These are phyloP conservation scores for Acleris holmiana DNA, from an alignment of 2,888 invertebrate species.

Conservation along the genomic window DNA sequence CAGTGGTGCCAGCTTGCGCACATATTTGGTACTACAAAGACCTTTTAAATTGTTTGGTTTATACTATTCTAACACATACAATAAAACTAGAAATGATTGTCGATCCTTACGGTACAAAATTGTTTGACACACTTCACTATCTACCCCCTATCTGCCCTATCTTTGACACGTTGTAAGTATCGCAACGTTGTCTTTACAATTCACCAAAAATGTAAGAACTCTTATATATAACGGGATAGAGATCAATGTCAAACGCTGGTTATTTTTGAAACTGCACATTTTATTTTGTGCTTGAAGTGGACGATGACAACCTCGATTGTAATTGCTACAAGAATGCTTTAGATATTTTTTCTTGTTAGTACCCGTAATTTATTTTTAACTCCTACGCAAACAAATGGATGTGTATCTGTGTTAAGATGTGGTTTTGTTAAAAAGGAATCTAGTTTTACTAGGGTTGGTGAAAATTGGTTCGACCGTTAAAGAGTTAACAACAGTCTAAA, in stretches of 20 bases:
- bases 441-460: too few species aligned
- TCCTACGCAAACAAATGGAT: too few species aligned
- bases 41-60: too few species aligned
- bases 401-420: too few species aligned
- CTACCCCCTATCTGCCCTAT: conserved; percentile 7
- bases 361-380: too few species aligned
- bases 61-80: too few species aligned
- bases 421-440: too few species aligned
- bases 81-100: neutral
- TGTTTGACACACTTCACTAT: neutral
- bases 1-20: too few species aligned
- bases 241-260: neutral
- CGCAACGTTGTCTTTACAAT: conserved; percentile 13
- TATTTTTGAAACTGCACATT: conserved; percentile 1
- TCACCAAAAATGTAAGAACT: neutral
- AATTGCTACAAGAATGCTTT: neutral
- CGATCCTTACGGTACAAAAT: neutral
- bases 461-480: too few species aligned
- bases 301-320: conserved; percentile 14
- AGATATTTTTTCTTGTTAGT: neutral
- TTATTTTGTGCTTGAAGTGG: conserved; percentile 2
- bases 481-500: too few species aligned
- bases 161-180: conserved; percentile 17
- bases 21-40: too few species aligned
- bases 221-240: neutral